These are phyloP conservation scores for Aptenodytes patagonicus DNA, from an alignment of 2,113 vertebrate genomes.

Conservation along the genomic window DNA sequence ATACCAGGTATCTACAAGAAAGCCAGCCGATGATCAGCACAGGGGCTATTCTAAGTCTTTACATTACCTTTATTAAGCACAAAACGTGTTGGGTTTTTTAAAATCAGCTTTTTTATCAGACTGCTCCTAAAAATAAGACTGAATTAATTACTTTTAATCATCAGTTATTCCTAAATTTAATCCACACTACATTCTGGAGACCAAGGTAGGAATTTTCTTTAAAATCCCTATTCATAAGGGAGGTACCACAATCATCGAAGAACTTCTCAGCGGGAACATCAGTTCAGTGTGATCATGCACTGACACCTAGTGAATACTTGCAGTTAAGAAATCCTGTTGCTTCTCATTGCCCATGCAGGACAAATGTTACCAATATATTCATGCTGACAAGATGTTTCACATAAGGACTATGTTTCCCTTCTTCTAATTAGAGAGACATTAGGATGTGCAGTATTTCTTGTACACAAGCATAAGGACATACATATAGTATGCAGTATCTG, in stretches of 20 bases:
- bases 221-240: not conserved
- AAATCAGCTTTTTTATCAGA: not conserved
- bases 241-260: not conserved
- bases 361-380: not conserved
- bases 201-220: not conserved
- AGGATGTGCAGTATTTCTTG: not conserved
- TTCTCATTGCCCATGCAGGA: not conserved
- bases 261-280: not conserved
- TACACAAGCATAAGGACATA: not conserved
- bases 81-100: not conserved
- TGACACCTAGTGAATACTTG: constrained; percentile 69
- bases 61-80: not conserved
- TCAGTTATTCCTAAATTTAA: not conserved
- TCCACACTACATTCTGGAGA: not conserved
- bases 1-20: not conserved
- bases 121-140: not conserved
- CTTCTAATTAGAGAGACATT: not conserved
- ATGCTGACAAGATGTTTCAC: not conserved
- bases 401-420: not conserved
- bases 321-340: not conserved
- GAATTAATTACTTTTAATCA: not conserved
- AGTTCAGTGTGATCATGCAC: not conserved
- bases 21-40: not conserved
- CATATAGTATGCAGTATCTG: too few relatives aligned
- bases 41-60: not conserved